These are phyloP conservation scores for Coracopsis vasa DNA, from an alignment of 2,113 vertebrate genomes.

Conservation along the genomic window DNA sequence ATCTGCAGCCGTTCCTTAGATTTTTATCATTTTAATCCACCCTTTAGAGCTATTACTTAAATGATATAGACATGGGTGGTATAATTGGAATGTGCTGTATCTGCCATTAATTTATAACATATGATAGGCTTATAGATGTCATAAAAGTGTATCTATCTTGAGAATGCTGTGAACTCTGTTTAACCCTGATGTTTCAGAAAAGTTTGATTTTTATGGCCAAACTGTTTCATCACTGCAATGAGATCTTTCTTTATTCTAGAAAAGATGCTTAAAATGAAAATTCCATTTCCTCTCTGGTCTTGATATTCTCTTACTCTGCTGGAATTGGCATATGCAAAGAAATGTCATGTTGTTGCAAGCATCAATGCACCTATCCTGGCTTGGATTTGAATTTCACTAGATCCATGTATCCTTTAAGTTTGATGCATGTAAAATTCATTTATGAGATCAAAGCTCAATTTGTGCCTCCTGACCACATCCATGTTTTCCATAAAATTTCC, in stretches of 20 bases:
- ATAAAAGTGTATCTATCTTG: slow-evolving; percentile 60
- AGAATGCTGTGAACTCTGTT: slow-evolving; percentile 61
- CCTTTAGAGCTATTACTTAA: slow-evolving; percentile 62
- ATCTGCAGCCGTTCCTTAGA: slow-evolving; percentile 6
- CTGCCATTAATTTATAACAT: slow-evolving; percentile 58
- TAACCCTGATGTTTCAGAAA: slow-evolving; percentile 57
- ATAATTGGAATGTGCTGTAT: slow-evolving; percentile 54
- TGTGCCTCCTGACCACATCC: neutral
- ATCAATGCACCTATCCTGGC: neutral
- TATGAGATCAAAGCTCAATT: neutral
- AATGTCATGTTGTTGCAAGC: neutral
- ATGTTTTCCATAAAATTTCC: neutral
- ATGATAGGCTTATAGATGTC: slow-evolving; percentile 61
- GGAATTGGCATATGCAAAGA: neutral
- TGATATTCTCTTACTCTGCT: neutral
- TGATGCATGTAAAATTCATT: neutral
- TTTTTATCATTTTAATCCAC: slow-evolving; percentile 57
- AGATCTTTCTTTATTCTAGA: neutral
- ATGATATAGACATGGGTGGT: slow-evolving; percentile 50
- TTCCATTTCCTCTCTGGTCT: neutral
- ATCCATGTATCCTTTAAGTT: neutral
- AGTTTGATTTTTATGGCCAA: slow-evolving; percentile 48
- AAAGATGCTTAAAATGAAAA: slow-evolving; percentile 7
- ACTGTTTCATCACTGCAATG: neutral
- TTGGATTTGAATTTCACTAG: neutral